A percentile compares a stretch with the other conserved stretches of the same genome.
phyloP scores from a whole-genome alignment of 2,888 invertebrate species.

The Conchocele bisecta region DNA sequence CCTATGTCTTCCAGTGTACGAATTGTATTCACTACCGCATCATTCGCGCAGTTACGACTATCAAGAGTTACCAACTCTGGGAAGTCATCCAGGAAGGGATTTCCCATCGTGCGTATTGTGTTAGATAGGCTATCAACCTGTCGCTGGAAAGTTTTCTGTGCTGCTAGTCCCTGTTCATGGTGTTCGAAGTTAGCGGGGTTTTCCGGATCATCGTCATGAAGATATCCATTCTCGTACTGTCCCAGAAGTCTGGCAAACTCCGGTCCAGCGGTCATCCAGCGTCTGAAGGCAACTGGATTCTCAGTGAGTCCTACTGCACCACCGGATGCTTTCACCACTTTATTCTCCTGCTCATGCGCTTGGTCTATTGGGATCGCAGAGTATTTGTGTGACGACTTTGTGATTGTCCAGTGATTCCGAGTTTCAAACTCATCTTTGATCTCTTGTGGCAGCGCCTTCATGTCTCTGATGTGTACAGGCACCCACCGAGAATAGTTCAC shows the following conservation, averaged over 20 bases:
- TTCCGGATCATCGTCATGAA: too few species aligned
- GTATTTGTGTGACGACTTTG: constrained; percentile 11
- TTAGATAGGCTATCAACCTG: background rate
- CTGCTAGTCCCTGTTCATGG: background rate
- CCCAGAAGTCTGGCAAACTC: background rate
- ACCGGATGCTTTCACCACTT: constrained; percentile 7
- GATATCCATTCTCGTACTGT: background rate
- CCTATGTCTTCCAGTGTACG: background rate
- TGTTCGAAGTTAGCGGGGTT: background rate
- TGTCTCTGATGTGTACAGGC: background rate
- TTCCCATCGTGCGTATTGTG: background rate
- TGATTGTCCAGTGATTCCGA: background rate
- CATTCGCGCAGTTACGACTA: background rate
- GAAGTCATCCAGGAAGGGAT: background rate
- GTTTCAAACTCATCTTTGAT: background rate
- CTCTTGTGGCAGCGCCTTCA: background rate
- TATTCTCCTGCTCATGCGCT: constrained; percentile 43
- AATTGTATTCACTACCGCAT: background rate
- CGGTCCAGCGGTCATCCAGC: background rate
- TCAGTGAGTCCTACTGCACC: constrained; percentile 36
- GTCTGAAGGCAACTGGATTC: constrained; percentile 28
- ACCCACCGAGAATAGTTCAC: background rate
- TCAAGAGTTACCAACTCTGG: too few species aligned
- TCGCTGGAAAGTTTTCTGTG: background rate
- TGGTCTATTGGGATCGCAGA: constrained; percentile 35